phyloP scores from a whole-genome alignment of 2,113 vertebrate genomes.

The Colistium nudipinnis region DNA sequence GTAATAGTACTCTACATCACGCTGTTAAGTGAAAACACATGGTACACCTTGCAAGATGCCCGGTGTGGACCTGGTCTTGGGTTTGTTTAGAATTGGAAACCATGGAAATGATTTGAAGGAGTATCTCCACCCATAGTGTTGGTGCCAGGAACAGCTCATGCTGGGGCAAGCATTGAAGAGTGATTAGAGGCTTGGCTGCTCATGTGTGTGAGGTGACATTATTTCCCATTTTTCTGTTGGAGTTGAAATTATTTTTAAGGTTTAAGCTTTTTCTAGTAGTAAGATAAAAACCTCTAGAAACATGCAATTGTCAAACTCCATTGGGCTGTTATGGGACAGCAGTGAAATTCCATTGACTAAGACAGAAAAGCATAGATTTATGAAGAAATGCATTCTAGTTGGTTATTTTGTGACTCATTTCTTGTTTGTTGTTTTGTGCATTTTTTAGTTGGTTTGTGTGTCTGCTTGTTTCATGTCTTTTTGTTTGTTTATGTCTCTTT shows the following conservation, averaged over 20 bases:
- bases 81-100: conserved; percentile 45
- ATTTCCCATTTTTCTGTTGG: not conserved
- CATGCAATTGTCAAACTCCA: not conserved
- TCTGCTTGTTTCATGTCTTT: no score
- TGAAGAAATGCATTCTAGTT: no score
- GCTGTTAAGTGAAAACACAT: conserved; percentile 60
- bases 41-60: conserved; percentile 40
- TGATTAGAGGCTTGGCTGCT: conserved; percentile 29
- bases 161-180: conserved; percentile 24
- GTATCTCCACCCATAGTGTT: conserved; percentile 34
- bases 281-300: not conserved
- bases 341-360: not conserved
- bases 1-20: conserved; percentile 43
- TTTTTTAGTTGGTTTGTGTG: no score
- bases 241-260: no score
- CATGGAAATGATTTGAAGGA: conserved; percentile 49
- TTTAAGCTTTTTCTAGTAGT: not conserved
- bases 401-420: no score
- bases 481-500: no score
- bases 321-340: not conserved
- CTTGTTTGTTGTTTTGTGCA: no score
- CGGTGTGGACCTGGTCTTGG: not conserved
- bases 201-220: not conserved
- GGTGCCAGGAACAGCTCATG: conserved; percentile 61
- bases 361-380: not conserved